Evolutionary conservation across 2,797 vertebrate genomes (phyloP), one percentile per base, ranked within the genome.

Genomic region (Pogonophryne albipinna): DNA sequence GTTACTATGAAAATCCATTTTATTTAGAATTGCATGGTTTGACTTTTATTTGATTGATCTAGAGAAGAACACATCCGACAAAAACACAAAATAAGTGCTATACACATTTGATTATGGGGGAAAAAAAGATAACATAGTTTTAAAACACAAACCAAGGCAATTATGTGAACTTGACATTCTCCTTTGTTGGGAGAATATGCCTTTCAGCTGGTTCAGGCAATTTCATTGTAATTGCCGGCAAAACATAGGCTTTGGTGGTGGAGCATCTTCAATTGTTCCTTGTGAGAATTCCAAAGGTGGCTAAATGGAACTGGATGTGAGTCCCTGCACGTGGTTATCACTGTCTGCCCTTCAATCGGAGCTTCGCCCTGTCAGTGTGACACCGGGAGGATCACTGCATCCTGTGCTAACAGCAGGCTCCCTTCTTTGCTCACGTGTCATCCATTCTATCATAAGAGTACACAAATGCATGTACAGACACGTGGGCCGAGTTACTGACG

Each of bases 161-260:
- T 79, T 70, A 86, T 77, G 78, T 61, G 75, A 83, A 82, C 56
- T 38, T 70, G 63, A 76, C 75, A 75, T 61, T 71, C 63, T 85
- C 63, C 74, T 85, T 67, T 81, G 75, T 72, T 71, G 66, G 66
- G 56, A 67, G 69, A 70, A 73, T 92, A 91, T 94, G 91, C 82
- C 89, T 89, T 78, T 87, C 82, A 79, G 70, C 71, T 74, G 45
- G 77, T 86, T 87, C 72, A 78, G 78, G 70, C 92, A 92, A 94
- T 93, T 93, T 92, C 58, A 59, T 80, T 88, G 82, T 92, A 93
- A 93, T 92, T 94, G 90, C 76, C 76, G 51, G 71, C 78, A 91
- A 92, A 94, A 86, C 80, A 86, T 55, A 80, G 71, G 71, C 80
- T 88, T 86, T 82, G 62, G 63, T 31, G 59, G 65, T 64, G 56